Conservation (phyloP, 2,113 vertebrate species). For the Apodemus sylvaticus region DNA sequence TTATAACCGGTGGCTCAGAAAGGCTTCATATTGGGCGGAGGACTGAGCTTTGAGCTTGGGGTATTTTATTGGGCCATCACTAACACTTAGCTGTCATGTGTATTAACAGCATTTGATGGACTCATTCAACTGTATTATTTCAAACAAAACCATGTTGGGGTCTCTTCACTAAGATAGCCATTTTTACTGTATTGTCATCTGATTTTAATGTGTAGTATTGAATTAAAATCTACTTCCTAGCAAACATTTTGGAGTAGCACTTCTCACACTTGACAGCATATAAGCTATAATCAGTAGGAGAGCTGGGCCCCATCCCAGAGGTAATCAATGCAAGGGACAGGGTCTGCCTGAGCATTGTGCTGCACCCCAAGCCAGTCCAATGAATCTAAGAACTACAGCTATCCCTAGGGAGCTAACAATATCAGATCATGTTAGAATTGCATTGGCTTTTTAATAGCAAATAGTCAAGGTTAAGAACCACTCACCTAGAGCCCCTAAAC, state of each 20-base stretch:
- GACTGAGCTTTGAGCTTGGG: not conserved
- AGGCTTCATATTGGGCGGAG: not conserved
- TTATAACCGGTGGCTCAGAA: not conserved
- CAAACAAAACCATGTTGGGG: not conserved
- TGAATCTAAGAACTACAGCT: not conserved
- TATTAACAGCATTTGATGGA: not conserved
- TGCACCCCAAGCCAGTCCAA: not conserved
- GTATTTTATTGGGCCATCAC: not conserved
- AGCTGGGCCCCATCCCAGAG: not conserved
- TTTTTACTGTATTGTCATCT: not conserved
- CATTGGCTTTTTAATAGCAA: not conserved
- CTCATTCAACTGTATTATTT: not conserved
- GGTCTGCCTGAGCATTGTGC: not conserved
- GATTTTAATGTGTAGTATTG: not conserved
- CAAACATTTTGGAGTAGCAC: not conserved
- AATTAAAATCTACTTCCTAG: not conserved
- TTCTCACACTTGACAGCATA: not conserved
- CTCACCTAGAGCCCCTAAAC: not conserved
- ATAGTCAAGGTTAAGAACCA: not conserved
- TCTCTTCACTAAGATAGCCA: constrained; percentile 39
- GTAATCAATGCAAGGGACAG: not conserved
- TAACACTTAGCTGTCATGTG: not conserved
- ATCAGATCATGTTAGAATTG: not conserved
- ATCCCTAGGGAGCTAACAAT: not conserved
- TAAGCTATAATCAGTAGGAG: not conserved